Conservation (phyloP, 2,888 invertebrate species). For the Dione vanillae region DNA sequence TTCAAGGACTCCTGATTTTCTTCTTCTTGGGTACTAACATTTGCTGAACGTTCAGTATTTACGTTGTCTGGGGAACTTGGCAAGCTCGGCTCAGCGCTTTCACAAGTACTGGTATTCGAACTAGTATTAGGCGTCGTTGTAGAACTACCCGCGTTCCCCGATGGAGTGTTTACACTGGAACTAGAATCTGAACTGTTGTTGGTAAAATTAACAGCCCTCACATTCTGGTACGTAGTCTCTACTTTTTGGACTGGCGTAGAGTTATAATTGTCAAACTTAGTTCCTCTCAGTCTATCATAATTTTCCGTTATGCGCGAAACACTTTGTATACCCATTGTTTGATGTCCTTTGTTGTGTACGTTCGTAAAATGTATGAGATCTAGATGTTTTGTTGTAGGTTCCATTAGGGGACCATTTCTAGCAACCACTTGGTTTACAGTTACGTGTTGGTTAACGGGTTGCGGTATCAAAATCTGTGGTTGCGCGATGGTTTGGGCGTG, state of each 20-base stretch:
- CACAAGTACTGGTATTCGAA: conserved; percentile 88
- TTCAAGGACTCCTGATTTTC: conserved; percentile 50
- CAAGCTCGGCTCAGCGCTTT: conserved; percentile 89
- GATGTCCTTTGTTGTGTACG: conserved; percentile 59
- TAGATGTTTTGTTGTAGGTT: conserved; percentile 42
- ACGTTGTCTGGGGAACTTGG: conserved; percentile 86
- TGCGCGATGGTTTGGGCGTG: conserved; percentile 37
- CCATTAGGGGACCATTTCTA: conserved; percentile 60
- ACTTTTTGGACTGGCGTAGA: conserved; percentile 63
- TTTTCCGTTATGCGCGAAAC: conserved; percentile 66
- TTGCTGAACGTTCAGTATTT: conserved; percentile 56
- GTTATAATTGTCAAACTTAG: conserved; percentile 66
- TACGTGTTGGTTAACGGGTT: conserved; percentile 53
- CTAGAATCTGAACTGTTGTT: conserved; percentile 87
- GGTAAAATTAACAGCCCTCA: conserved; percentile 62
- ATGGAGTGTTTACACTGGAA: conserved; percentile 86
- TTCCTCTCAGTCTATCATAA: conserved; percentile 62
- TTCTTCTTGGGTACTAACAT: conserved; percentile 54
- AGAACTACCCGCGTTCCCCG: conserved; percentile 84
- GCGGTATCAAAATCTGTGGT: conserved; percentile 50
- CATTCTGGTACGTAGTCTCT: conserved; percentile 72
- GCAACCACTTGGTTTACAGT: conserved; percentile 58
- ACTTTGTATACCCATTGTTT: conserved; percentile 63
- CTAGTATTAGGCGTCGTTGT: conserved; percentile 88
- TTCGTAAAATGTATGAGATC: conserved; percentile 72